Evolutionary conservation across 1,140 invertebrate genomes (phyloP).

Genomic region (Drosophila arawakana): DNA sequence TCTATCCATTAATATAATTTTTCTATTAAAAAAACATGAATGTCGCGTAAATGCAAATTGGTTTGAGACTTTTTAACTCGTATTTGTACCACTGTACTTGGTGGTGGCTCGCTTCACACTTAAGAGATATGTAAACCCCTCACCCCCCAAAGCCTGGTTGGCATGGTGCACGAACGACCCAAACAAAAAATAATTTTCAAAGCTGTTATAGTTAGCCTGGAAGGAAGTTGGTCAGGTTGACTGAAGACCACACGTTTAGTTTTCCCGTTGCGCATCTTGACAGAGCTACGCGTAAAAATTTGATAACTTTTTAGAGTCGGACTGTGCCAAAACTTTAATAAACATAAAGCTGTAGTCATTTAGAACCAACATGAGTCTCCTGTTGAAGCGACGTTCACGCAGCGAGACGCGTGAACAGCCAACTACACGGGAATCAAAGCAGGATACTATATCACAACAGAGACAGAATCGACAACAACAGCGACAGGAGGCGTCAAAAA

Average conservation of each 20-base stretch:
- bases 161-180: constrained; percentile 79
- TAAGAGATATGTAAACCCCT: constrained; percentile 49
- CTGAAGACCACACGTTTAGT: constrained; percentile 22
- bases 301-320: not conserved
- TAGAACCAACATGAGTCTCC: constrained; percentile 59
- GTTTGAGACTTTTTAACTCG: not conserved
- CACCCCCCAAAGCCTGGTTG: constrained; percentile 43
- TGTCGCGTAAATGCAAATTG: not conserved
- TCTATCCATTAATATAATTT: too few relatives aligned
- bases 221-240: constrained; percentile 2
- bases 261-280: constrained; percentile 33
- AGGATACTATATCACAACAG: constrained; percentile 34
- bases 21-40: not conserved
- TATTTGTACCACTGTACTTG: constrained; percentile 32
- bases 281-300: constrained; percentile 13
- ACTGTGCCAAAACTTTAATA: not conserved
- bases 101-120: constrained; percentile 47
- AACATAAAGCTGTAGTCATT: not conserved
- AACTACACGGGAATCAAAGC: not conserved
- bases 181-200: constrained; percentile 76
- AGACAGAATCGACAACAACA: constrained; percentile 21
- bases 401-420: constrained; percentile 69
- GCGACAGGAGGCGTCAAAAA: constrained; percentile 4
- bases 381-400: constrained; percentile 69
- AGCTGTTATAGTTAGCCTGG: constrained; percentile 12